Conservation (phyloP, 2,797 vertebrate genomes). For the Pristis pectinata region DNA sequence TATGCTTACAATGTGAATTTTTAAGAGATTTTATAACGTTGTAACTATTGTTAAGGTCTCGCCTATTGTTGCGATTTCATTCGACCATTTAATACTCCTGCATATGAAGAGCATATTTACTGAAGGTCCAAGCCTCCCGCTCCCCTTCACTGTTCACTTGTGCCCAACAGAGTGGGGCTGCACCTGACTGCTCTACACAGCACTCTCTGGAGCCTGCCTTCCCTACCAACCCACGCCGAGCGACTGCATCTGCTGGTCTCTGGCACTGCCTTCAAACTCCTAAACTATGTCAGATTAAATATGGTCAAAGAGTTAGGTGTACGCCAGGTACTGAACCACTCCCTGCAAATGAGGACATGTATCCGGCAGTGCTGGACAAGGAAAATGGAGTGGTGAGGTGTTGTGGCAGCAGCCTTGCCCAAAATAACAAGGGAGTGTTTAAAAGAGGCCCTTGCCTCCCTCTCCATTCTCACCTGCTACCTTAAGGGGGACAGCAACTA, state of each 20-base stretch:
- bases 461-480: not conserved
- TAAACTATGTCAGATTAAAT: not conserved
- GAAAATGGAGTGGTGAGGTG: not conserved
- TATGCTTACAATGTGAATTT: not conserved
- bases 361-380: not conserved
- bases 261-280: not conserved
- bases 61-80: too few relatives aligned
- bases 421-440: not conserved
- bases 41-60: too few relatives aligned
- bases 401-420: not conserved
- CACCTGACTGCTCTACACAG: not conserved
- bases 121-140: not conserved
- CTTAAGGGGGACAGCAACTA: not conserved
- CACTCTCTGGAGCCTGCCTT: not conserved
- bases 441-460: not conserved
- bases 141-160: not conserved
- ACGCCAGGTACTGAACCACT: not conserved
- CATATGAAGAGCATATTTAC: too few relatives aligned
- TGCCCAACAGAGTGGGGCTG: not conserved
- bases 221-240: not conserved
- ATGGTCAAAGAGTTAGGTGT: not conserved
- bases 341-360: not conserved
- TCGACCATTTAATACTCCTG: too few relatives aligned
- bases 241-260: not conserved
- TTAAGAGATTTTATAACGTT: not conserved